Percentiles rank a stretch among this genome's conserved stretches.
Evolutionary conservation across 2,888 invertebrate genomes (phyloP).

Genomic region (Griposia aprilina): DNA sequence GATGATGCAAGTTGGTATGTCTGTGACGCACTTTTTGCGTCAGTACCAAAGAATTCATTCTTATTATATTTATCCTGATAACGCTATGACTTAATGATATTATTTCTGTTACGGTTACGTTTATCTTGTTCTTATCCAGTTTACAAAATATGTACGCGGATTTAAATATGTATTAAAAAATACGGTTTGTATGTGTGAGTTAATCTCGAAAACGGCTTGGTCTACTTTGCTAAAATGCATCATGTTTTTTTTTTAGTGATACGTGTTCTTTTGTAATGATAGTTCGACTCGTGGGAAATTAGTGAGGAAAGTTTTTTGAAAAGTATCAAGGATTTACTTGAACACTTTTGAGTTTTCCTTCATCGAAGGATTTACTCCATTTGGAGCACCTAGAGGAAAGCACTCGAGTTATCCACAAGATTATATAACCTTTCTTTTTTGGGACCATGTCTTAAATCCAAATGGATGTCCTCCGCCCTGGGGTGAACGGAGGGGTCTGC

Average conservation of each 20-base stretch:
- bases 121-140: conserved; percentile 21
- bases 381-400: background rate
- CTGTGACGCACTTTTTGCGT: conserved; percentile 19
- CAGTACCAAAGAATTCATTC: conserved; percentile 15
- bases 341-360: background rate
- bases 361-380: background rate
- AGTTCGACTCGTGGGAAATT: too few species aligned
- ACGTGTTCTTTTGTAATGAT: too few species aligned
- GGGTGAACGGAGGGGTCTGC: too few species aligned
- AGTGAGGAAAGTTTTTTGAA: too few species aligned
- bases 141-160: conserved; percentile 8
- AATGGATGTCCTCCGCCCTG: too few species aligned
- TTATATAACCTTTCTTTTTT: too few species aligned
- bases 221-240: background rate
- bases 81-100: conserved; percentile 17
- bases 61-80: conserved; percentile 11
- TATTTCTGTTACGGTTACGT: conserved; percentile 30
- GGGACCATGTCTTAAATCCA: too few species aligned
- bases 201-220: background rate
- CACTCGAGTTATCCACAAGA: too few species aligned
- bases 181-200: conserved; percentile 6
- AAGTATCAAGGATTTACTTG: background rate
- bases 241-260: background rate
- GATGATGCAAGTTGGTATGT: background rate
- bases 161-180: conserved; percentile 21